A percentile compares a stretch with the other conserved stretches of the same genome.
Evolutionary conservation across 2,888 invertebrate genomes (phyloP).

Genomic region (Orthosia gracilis): DNA sequence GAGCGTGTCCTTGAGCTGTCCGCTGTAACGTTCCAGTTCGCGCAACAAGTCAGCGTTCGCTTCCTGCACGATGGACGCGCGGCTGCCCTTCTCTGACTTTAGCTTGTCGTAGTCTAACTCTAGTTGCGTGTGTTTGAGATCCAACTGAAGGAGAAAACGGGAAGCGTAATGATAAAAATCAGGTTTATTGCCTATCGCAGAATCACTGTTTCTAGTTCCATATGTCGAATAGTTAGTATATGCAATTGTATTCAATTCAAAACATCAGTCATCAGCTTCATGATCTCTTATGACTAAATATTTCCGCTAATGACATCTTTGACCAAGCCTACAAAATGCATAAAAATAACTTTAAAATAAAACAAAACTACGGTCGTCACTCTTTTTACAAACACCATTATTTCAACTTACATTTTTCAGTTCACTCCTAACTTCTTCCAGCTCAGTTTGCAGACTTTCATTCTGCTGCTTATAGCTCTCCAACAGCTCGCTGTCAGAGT

Average conservation of each 20-base stretch:
- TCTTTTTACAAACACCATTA: no score
- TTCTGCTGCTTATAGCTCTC: constrained; percentile 82
- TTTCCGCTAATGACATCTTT: no score
- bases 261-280: no score
- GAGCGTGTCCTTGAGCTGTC: constrained; percentile 88
- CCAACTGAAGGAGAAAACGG: constrained; percentile 72
- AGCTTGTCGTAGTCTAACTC: constrained; percentile 86
- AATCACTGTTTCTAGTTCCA: no score
- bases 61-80: constrained; percentile 84
- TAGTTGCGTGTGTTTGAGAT: constrained; percentile 83
- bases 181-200: no score
- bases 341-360: no score
- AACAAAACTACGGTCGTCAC: no score
- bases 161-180: not conserved
- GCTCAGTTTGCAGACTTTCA: constrained; percentile 80
- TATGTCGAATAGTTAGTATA: no score
- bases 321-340: no score
- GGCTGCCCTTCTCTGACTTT: constrained; percentile 80
- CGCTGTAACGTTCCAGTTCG: constrained; percentile 89
- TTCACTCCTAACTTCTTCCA: constrained; percentile 81
- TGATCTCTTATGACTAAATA: no score
- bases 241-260: no score
- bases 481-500: constrained; percentile 78
- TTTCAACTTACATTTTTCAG: constrained; percentile 78
- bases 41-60: constrained; percentile 84